Base-by-base conservation (phyloP, 2,113 vertebrate genomes). In the Cyprinodon tularosa region DNA sequence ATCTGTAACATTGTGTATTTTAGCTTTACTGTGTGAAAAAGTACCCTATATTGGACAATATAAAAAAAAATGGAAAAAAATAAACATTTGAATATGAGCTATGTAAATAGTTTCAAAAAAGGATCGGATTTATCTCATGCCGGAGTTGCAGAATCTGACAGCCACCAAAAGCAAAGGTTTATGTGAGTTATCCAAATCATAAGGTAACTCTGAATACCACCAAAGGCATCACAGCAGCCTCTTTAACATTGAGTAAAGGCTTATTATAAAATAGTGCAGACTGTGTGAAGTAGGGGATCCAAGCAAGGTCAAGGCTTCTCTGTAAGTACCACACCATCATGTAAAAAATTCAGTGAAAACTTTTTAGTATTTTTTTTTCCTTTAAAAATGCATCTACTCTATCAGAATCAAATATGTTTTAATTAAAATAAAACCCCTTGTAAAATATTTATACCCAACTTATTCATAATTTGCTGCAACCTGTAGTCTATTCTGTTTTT, bases 1-100 rank as follows among this genome's bases (percentile, higher is more conserved):
- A 67, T 48, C 61, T 40, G 22, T 53, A 80, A 84, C 74, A 78
- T 88, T 81, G 71, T 64, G 72, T 40, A 75, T 78, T 81, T 80
- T 48, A 73, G 44, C 57, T 75, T 61, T 73, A 70, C 47, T 53
- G 40, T 3, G 0, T 1, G 15, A 5, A 44, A 69, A 80, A 42
- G 39, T 63, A 80, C 76, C 69, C 74, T 78, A 72, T 13, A 69
- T 47, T 1, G n/a, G 39, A 40, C 66, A 69, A 84, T 76, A 13
- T 64, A 78, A 22, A 61, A 59, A 45, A 14, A 67, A 59, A 48
- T 39, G 37, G 38, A 1, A 7, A 48, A 66, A 70, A 29, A 59
- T 14, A 62, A 38, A 70, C 9, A n/a, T 11, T 60, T 62, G 47
- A 69, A 68, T 42, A 64, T 64, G 68, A 44, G 29, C 15, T 38